Evolutionary conservation across 2,113 vertebrate species (phyloP).

Genomic region (Cathartes aura): DNA sequence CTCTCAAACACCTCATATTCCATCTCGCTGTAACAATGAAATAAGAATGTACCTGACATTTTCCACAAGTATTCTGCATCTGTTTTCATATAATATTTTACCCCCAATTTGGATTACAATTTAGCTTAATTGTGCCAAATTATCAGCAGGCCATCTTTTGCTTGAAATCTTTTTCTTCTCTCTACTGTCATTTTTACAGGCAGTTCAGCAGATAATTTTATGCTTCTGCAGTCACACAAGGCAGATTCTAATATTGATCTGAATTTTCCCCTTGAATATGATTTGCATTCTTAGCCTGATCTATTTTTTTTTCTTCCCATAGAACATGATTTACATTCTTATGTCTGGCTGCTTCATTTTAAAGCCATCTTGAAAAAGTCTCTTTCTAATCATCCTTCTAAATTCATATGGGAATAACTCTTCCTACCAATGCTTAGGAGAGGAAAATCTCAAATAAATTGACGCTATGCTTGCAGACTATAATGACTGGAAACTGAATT

Average conservation of each 20-base stretch:
- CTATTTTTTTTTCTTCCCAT: constrained; percentile 7
- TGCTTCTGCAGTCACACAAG: constrained; percentile 60
- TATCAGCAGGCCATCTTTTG: constrained; percentile 22
- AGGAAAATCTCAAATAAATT: constrained; percentile 59
- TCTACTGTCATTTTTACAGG: constrained; percentile 35
- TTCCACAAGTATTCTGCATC: neutral
- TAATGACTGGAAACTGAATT: constrained; percentile 54
- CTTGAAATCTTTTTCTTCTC: constrained; percentile 18
- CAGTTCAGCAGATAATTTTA: constrained; percentile 60
- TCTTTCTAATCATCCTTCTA: constrained; percentile 66
- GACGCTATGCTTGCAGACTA: constrained; percentile 14
- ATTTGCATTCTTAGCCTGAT: constrained; percentile 70
- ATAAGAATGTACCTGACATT: neutral
- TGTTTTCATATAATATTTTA: constrained; percentile 30
- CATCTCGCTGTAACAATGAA: neutral
- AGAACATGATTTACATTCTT: constrained; percentile 71
- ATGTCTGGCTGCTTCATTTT: constrained; percentile 60
- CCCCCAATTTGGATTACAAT: neutral
- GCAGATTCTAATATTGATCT: constrained; percentile 73
- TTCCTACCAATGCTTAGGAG: constrained; percentile 43
- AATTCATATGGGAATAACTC: constrained; percentile 68
- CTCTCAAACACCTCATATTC: neutral
- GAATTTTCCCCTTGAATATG: constrained; percentile 62
- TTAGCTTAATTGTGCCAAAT: constrained; percentile 30
- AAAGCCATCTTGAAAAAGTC: constrained; percentile 58